A percentile compares a stretch with the other conserved stretches of the same genome.
These are phyloP conservation scores for Numenius phaeopus DNA, from an alignment of 2,797 vertebrate genomes.

Conservation along the genomic window DNA sequence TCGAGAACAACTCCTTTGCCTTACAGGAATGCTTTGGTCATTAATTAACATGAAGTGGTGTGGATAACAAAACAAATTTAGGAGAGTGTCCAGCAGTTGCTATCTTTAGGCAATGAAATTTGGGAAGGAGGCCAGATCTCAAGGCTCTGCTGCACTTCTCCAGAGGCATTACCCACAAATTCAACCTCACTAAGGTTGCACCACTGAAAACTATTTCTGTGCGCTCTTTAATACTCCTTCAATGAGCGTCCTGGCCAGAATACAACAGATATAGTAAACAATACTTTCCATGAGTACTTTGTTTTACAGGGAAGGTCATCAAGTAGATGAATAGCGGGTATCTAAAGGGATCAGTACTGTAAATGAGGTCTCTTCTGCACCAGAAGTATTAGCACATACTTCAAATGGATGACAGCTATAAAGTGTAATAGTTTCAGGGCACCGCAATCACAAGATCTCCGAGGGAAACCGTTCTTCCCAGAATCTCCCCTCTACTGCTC, in stretches of 20 bases:
- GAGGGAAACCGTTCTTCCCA: neutral
- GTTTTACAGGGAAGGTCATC: neutral
- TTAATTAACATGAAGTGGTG: neutral
- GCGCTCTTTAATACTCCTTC: neutral
- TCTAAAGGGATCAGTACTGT: neutral
- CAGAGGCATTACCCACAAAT: neutral
- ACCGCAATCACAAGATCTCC: neutral
- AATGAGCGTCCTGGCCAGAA: neutral
- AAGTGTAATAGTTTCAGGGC: neutral
- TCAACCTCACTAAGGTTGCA: neutral
- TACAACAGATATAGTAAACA: neutral
- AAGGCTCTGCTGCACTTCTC: neutral
- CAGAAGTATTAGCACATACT: neutral
- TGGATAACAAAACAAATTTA: constrained; percentile 29
- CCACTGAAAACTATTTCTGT: neutral
- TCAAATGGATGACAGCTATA: neutral
- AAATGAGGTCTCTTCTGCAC: neutral
- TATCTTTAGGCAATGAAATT: constrained; percentile 44
- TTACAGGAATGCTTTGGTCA: neutral
- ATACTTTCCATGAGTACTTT: neutral
- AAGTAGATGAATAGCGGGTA: neutral
- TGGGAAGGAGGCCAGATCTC: constrained; percentile 42
- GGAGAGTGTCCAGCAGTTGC: constrained; percentile 14
- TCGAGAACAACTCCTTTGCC: constrained; percentile 1
- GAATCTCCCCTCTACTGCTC: neutral